A percentile compares a stretch with the other conserved stretches of the same genome.
Evolutionary conservation across 2,113 vertebrate species (phyloP).

Genomic region (Phrynosoma platyrhinos): DNA sequence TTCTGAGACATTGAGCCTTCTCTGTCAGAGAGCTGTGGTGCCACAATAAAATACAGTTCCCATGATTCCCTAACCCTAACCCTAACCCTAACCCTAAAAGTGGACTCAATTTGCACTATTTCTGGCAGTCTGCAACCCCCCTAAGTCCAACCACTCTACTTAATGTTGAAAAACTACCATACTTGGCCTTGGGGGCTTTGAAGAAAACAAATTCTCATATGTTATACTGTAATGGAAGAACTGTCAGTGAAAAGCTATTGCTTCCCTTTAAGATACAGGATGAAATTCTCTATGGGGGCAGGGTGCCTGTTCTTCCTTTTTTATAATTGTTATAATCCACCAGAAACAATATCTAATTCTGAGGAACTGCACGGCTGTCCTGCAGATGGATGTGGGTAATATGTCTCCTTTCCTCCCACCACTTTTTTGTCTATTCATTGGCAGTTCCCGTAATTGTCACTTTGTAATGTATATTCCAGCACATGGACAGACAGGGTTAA

Average conservation of each 20-base stretch:
- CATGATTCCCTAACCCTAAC: too few relatives aligned
- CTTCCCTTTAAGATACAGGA: conserved; percentile 70
- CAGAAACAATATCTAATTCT: conserved; percentile 84
- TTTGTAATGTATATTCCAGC: conserved; percentile 77
- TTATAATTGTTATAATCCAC: conserved; percentile 82
- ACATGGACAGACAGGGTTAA: conserved; percentile 68
- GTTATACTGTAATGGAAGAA: background rate
- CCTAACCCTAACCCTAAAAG: too few relatives aligned
- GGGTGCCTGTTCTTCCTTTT: conserved; percentile 77
- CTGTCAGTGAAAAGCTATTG: conserved; percentile 69
- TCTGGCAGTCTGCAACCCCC: too few relatives aligned
- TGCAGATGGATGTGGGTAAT: conserved; percentile 81
- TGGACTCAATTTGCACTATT: too few relatives aligned
- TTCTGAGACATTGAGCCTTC: too few relatives aligned
- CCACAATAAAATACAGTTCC: too few relatives aligned
- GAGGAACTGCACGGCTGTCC: conserved; percentile 81
- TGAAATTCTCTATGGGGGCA: conserved; percentile 58
- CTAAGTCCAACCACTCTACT: background rate
- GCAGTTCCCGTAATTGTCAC: conserved; percentile 74
- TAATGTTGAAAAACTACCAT: background rate
- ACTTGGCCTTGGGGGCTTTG: background rate
- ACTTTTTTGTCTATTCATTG: conserved; percentile 65
- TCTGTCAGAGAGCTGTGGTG: too few relatives aligned
- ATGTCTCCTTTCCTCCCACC: conserved; percentile 60
- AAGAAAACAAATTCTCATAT: background rate